Base-by-base conservation (phyloP, 1,140 invertebrate species). In the Cydia pomonella region DNA sequence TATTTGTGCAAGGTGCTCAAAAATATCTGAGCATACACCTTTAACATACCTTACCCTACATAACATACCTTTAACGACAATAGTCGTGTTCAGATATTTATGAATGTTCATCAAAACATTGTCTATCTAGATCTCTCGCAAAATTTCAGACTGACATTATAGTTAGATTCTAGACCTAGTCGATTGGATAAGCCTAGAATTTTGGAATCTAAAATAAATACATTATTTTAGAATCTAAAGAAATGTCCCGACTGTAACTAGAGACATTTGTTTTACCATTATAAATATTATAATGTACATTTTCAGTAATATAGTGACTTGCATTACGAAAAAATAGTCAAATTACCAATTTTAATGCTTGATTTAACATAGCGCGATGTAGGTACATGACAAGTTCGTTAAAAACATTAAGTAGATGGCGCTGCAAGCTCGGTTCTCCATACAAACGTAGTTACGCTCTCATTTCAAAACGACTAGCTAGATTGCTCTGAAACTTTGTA, bases 281-380 rank as follows among this genome's bases (percentile, higher is more conserved):
- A n/a, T 50, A n/a, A 50, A 6, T 12, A 9, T 23, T 12, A n/a
- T 50, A n/a, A 18, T n/a, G 47, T 18, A 50, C 2, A 12, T 59
- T 59, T 59, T 59, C 9, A 59, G 53, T 59, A 59, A 23, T 59
- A 59, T 59, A 23, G 21, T 59, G 18, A 59, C 53, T 59, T 12
- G 16, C 12, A 50, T 2, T 50, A n/a, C 13, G 2, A 50, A 18
- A n/a, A n/a, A 16, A 1, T 50, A 18, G 29, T 2, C 29, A 3
- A 6, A 33, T 33, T 33, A 3, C 3, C 2, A 33, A 6, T 33
- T 6, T 33, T 33, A 33, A 33, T 33, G 29, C 6, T 33, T 6
- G 29, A 33, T 33, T 2, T 33, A 44, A n/a, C n/a, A n/a, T 47
- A 47, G 44, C 44, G 44, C 44, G 0, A 47, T 47, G 6, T 47